Evolutionary conservation across 2,113 vertebrate species (phyloP).

Genomic region (Pachycephala philippinensis): DNA sequence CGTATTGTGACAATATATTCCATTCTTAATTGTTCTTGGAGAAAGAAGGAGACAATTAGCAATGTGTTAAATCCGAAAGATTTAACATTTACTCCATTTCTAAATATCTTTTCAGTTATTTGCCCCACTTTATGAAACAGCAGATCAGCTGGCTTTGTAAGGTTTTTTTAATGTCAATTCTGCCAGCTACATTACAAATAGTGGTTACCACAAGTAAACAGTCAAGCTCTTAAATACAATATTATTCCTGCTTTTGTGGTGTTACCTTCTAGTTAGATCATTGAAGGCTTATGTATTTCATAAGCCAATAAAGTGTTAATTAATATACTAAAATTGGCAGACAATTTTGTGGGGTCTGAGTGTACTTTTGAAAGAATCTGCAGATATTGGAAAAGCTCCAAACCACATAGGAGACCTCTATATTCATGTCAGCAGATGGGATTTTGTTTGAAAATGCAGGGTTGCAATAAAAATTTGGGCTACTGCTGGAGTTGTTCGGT

Average conservation of each 20-base stretch:
- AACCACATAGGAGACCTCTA: neutral
- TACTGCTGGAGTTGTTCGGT: neutral
- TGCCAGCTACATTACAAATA: neutral
- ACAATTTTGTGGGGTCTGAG: neutral
- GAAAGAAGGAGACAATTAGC: neutral
- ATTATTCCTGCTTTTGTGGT: neutral
- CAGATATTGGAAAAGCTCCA: neutral
- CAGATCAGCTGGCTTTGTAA: neutral
- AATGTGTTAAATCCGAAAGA: neutral
- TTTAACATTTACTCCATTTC: neutral
- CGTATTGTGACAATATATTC: neutral
- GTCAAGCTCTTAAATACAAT: neutral
- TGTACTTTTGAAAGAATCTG: neutral
- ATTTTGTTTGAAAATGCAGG: slow-evolving; percentile 11
- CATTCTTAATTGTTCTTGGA: neutral
- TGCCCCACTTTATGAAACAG: neutral
- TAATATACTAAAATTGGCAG: neutral
- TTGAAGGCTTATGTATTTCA: neutral
- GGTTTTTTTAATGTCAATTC: neutral
- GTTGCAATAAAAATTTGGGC: slow-evolving; percentile 28
- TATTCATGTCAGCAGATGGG: neutral
- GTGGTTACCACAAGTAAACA: neutral
- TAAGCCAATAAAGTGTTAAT: neutral
- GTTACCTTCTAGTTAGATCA: neutral
- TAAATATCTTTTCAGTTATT: neutral